Conservation (phyloP, 2,797 vertebrate genomes). For the Coregonus ussuriensis region DNA sequence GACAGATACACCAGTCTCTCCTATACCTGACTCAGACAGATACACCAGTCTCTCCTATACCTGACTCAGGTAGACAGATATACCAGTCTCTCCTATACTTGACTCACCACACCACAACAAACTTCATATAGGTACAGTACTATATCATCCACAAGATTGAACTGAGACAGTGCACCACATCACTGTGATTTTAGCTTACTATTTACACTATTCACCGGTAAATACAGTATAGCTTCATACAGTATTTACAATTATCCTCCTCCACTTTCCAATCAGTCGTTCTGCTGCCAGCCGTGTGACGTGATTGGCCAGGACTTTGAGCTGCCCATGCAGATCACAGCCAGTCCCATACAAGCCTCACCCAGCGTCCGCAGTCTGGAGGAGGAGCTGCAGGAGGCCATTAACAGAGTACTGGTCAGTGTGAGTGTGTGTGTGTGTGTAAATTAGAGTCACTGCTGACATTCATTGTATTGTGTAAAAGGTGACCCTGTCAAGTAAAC, state of each 20-base stretch:
- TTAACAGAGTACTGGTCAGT: conserved; percentile 86
- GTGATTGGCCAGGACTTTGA: conserved; percentile 83
- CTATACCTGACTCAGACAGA: too few relatives aligned
- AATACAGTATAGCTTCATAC: background rate
- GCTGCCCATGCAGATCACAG: conserved; percentile 85
- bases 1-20: too few relatives aligned
- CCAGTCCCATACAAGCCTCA: conserved; percentile 72
- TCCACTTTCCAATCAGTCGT: conserved; percentile 63
- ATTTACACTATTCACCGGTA: background rate
- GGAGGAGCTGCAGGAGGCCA: conserved; percentile 90
- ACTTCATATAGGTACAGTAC: background rate
- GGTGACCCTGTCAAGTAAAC: too few relatives aligned
- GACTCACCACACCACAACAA: background rate
- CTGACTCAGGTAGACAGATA: too few relatives aligned
- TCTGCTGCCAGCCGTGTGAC: conserved; percentile 78
- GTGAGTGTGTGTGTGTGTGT: too few relatives aligned
- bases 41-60: too few relatives aligned
- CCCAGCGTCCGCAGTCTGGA: conserved; percentile 79
- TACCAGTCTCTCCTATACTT: too few relatives aligned
- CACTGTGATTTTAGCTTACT: background rate
- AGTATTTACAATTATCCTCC: conserved; percentile 27
- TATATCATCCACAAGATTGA: background rate
- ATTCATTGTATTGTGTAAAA: too few relatives aligned
- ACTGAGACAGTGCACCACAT: background rate
- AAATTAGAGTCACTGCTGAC: too few relatives aligned